These are phyloP conservation scores for Phrynosoma platyrhinos DNA, from an alignment of 2,113 vertebrate genomes.

Conservation along the genomic window DNA sequence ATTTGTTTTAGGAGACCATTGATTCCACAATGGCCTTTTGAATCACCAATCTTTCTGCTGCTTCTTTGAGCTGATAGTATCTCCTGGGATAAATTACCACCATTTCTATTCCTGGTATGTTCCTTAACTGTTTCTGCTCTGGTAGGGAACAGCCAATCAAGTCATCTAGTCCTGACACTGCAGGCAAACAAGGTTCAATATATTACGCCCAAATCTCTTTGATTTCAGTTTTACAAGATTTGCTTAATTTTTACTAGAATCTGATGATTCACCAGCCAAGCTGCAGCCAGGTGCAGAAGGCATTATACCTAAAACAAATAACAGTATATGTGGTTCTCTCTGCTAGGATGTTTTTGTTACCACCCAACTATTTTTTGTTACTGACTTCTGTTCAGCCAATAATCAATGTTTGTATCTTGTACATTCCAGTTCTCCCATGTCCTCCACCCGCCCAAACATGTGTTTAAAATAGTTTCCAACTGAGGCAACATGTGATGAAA, in stretches of 20 bases:
- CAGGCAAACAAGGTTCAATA: neutral
- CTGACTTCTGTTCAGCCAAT: no score
- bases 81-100: neutral
- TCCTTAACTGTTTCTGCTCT: neutral
- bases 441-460: no score
- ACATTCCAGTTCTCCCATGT: no score
- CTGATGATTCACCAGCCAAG: neutral
- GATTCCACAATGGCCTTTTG: constrained; percentile 4
- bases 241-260: neutral
- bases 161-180: neutral
- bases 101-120: neutral
- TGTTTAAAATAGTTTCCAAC: no score
- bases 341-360: no score
- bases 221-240: neutral
- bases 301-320: no score
- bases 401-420: no score
- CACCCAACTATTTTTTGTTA: no score
- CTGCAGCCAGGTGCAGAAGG: neutral
- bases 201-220: neutral
- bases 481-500: no score
- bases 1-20: neutral
- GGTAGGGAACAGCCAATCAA: neutral
- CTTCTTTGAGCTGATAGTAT: neutral
- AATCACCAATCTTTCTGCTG: neutral
- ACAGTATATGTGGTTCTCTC: no score